Conservation (phyloP, 2,797 vertebrate species). For the Mus caroli region DNA sequence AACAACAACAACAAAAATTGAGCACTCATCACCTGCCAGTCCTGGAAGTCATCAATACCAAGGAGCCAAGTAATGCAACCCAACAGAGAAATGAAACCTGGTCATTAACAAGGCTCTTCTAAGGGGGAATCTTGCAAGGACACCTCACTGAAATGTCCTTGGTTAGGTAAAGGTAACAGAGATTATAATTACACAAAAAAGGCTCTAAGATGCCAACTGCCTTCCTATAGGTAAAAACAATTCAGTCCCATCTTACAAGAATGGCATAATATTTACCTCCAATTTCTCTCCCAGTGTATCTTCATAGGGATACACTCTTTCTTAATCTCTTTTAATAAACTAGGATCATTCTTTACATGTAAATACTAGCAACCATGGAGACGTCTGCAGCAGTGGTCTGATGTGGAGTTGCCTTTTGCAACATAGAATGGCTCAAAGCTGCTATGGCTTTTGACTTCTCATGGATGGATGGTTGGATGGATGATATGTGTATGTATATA, state of each 20-base stretch:
- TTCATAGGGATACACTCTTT: too few relatives aligned
- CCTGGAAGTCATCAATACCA: neutral
- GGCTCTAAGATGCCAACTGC: neutral
- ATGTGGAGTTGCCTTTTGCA: constrained; percentile 6
- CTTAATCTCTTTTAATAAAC: constrained; percentile 64
- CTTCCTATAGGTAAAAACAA: neutral
- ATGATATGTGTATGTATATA: neutral
- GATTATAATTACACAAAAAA: constrained; percentile 5
- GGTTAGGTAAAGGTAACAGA: neutral
- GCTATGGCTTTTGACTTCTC: constrained; percentile 67
- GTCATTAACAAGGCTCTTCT: neutral
- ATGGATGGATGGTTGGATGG: neutral
- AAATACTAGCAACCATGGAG: constrained; percentile 37
- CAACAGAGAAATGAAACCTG: constrained; percentile 25
- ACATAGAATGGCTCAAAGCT: constrained; percentile 62
- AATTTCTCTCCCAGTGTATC: constrained; percentile 38
- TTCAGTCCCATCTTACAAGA: neutral
- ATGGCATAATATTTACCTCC: constrained; percentile 23
- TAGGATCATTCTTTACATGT: constrained; percentile 55
- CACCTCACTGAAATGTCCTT: constrained; percentile 29
- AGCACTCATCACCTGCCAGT: neutral
- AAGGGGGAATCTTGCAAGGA: neutral
- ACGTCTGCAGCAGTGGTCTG: constrained; percentile 52
- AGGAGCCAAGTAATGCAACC: neutral
- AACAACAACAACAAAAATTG: neutral